Evolutionary conservation across 2,888 invertebrate genomes (phyloP), one percentile per base, ranked within the genome.

Genomic region (Dicyrtoma fusca): DNA sequence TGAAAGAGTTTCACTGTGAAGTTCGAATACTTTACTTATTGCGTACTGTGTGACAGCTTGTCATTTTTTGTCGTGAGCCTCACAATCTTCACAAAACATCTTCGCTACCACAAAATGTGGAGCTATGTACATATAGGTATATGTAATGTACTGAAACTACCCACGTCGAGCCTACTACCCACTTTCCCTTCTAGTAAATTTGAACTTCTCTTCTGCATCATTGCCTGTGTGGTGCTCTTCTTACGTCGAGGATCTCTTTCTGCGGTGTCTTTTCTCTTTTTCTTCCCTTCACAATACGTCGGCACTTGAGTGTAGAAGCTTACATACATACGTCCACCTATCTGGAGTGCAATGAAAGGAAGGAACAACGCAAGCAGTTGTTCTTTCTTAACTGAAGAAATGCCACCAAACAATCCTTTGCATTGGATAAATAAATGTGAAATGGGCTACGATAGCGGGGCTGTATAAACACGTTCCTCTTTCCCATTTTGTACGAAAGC

Each of bases 11-110:
- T 34, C 34, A 34, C 34, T 5, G 34, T 34, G 34, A 34, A 34
- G 34, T 34, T 34, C 34, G 34, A 61, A 61, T 61, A 61, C 42
- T 19, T 61, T 61, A 42, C 42, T 23, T 61, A 42, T 42, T 61
- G 42, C 57, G 25, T 25, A n/a, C 61, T 25, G 17, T 59, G 45
- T 68, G 68, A 57, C 68, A 68, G 42, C 26, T 55, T 68, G 68
- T 68, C 68, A 68, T 45, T 25, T 59, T 55, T 68, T 57, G 47
- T 68, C 68, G 47, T 68, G 68, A 66, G 53, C 53, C 42, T 25
- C 11, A 42, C 42, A 53, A 66, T 34, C 55, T 13, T 10, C 66
- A 19, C 11, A 13, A n/a, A n/a, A n/a, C 26, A 25, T 53, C 49
- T 53, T 55, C 17, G 42, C 53, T n/a, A 55, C 66, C 19, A 25